These are phyloP conservation scores for Agriotes lineatus DNA, from an alignment of 2,888 invertebrate species.

Conservation along the genomic window DNA sequence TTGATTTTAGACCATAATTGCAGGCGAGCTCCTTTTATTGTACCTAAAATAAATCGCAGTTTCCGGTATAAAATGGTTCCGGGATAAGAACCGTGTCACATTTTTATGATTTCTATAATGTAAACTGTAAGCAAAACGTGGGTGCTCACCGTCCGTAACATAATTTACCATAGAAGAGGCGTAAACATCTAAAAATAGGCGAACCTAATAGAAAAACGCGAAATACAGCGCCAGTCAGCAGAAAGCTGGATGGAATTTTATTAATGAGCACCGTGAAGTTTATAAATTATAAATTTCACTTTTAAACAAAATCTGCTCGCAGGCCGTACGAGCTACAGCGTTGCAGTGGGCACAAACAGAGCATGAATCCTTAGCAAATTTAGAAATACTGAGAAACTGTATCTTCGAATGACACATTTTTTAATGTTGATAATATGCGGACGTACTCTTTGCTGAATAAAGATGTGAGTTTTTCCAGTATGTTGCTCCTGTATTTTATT, in stretches of 20 bases:
- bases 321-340: conserved; percentile 34
- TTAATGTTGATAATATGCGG: neutral
- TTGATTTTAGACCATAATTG: too few relatives aligned
- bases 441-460: neutral
- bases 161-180: conserved; percentile 24
- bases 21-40: too few relatives aligned
- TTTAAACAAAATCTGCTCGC: conserved; percentile 37
- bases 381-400: conserved; percentile 28
- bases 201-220: conserved; percentile 1
- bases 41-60: neutral
- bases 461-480: too few relatives aligned
- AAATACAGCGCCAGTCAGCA: conserved; percentile 5
- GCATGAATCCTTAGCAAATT: conserved; percentile 39
- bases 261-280: conserved; percentile 26
- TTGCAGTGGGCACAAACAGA: conserved; percentile 39
- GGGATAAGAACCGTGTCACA: conserved; percentile 13
- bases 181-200: conserved; percentile 16
- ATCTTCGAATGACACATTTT: conserved; percentile 13
- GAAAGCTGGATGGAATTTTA: conserved; percentile 23
- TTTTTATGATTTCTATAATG: conserved; percentile 28
- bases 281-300: conserved; percentile 41
- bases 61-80: conserved; percentile 19
- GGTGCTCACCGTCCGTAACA: conserved; percentile 20
- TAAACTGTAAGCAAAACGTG: conserved; percentile 29
- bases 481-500: too few relatives aligned